Percentiles rank a stretch among this genome's conserved stretches.
These are phyloP conservation scores for Sylvilagus bachmani DNA, from an alignment of 2,113 vertebrate species.

Conservation along the genomic window DNA sequence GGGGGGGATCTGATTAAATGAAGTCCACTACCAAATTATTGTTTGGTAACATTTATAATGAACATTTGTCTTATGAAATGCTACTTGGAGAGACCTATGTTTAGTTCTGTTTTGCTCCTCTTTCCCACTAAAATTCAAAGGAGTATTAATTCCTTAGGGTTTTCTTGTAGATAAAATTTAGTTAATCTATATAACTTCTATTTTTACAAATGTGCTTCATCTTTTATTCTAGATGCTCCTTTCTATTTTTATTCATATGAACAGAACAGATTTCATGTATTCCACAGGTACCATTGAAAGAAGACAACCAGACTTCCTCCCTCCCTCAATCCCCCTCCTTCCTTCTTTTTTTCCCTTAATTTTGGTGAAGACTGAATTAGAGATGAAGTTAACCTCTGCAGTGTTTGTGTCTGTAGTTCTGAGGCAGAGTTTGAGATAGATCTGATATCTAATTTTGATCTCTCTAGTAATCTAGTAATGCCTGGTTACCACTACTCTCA, in stretches of 20 bases:
- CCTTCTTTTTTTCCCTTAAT: too few relatives aligned
- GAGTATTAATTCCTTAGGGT: neutral
- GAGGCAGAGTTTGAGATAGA: neutral
- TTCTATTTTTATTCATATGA: neutral
- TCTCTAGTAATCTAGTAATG: neutral
- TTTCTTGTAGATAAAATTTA: neutral
- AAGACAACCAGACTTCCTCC: too few relatives aligned
- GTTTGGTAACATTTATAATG: conserved; percentile 53
- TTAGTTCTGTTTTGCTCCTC: neutral
- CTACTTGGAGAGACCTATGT: neutral
- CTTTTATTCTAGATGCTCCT: neutral
- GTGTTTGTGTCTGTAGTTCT: neutral
- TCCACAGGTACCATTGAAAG: too few relatives aligned
- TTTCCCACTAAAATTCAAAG: neutral
- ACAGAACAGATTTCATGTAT: too few relatives aligned
- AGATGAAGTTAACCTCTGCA: neutral
- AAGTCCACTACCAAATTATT: conserved; percentile 44
- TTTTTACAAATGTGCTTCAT: neutral
- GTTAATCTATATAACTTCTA: neutral
- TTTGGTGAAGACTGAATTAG: neutral
- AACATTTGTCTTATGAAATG: conserved; percentile 40
- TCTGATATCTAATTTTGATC: neutral
- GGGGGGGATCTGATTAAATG: conserved; percentile 66
- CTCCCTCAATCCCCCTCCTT: too few relatives aligned
- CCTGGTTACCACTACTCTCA: neutral